Evolutionary conservation across 2,797 vertebrate species (phyloP), one percentile per base, ranked within the genome.

Genomic region (Parauchenoglanis punctatus): DNA sequence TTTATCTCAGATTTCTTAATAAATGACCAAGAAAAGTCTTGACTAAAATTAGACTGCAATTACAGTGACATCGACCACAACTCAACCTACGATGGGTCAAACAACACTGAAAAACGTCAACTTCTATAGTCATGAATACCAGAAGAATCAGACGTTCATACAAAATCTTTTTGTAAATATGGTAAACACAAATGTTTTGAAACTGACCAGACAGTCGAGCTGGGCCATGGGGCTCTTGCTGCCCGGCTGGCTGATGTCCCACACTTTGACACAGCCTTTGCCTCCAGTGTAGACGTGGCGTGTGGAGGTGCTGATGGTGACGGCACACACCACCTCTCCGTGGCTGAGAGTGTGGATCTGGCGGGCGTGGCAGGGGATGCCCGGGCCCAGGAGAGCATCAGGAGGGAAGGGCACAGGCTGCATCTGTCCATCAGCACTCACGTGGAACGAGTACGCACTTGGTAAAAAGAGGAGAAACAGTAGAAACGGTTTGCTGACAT

Each of bases 221-320:
- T 99, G 98, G 81, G 98, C 98, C 93, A 99, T 97, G 3, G 98
- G 98, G 88, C 97, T 99, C 95, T 99, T 99, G 95, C 97, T 98
- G 91, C 97, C 98, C 0, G 97, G 98, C 91, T 99, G 98, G 94
- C 98, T 98, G 95, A 99, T 99, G 92, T 99, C 98, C 98, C 98
- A 99, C 93, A 99, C 98, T 95, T 99, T 99, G 90, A 99, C 98
- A 0, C 98, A 99, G 83, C 98, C 98, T 93, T 99, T 99, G 91
- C 98, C 98, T 0, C 98, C 98, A 0, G 98, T 99, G 95, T 99
- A 99, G 94, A 99, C 98, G 81, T 99, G 98, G 61, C 98, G 94
- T 0, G 98, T 99, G 89, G 98, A 97, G 94, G 98, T 98, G 95
- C 98, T 99, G 95, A 99, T 99, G 92, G 98, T 99, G 93, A 99